phyloP scores from a whole-genome alignment of 35 echinoderm and acorn worm species.

The Holothuria glaberrima region DNA sequence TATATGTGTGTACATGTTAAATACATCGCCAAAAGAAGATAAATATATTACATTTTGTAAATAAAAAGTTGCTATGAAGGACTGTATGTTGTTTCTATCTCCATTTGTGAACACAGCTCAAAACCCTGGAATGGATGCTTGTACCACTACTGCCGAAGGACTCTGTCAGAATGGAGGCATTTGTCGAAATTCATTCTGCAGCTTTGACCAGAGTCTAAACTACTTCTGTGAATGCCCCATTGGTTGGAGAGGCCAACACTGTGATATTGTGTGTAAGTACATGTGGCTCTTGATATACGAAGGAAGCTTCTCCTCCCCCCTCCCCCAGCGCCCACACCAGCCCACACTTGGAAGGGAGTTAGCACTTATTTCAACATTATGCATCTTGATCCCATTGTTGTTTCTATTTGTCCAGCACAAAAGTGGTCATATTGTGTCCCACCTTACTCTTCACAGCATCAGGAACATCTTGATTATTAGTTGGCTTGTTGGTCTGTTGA shows the following conservation, averaged over 20 bases:
- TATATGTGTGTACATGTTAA: too few relatives aligned
- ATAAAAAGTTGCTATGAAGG: neutral
- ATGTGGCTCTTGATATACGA: neutral
- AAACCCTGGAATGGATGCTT: conserved; percentile 21
- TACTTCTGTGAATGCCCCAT: conserved; percentile 79
- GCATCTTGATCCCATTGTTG: too few relatives aligned
- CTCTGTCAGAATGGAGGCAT: conserved; percentile 70
- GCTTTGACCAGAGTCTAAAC: conserved; percentile 71
- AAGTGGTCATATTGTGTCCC: too few relatives aligned
- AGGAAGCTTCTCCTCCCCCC: too few relatives aligned
- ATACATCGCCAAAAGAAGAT: too few relatives aligned
- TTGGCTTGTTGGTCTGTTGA: too few relatives aligned
- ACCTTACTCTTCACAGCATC: too few relatives aligned
- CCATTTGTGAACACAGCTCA: neutral
- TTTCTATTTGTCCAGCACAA: too few relatives aligned
- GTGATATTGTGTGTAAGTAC: conserved; percentile 78
- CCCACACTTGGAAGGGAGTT: too few relatives aligned
- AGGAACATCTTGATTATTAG: too few relatives aligned
- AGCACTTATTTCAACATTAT: too few relatives aligned
- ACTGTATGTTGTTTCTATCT: neutral
- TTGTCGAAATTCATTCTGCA: conserved; percentile 75
- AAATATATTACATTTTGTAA: neutral
- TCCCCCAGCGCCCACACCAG: too few relatives aligned
- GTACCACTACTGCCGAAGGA: conserved; percentile 11
- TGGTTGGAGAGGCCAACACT: conserved; percentile 77